Evolutionary conservation across 2,797 vertebrate species (phyloP).

Genomic region (Sarcoramphus papa): DNA sequence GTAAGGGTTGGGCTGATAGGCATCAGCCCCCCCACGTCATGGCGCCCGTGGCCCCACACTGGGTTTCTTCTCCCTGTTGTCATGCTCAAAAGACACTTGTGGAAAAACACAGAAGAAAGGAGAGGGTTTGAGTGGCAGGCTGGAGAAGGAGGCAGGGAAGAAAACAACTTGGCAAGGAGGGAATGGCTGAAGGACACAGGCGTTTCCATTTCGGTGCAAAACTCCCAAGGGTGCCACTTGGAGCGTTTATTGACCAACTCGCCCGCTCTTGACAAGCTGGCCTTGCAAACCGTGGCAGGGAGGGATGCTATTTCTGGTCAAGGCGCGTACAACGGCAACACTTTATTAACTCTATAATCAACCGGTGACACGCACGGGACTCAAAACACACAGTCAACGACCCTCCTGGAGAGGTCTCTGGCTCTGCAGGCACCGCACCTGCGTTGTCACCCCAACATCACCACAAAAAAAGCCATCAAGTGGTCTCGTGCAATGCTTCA

Average conservation of each 20-base stretch:
- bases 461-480: neutral
- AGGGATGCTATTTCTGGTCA: slow-evolving; percentile 1
- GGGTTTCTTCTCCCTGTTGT: neutral
- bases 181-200: slow-evolving; percentile 23
- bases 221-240: neutral
- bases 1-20: neutral
- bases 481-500: neutral
- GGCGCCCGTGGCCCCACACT: accelerated
- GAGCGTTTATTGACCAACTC: neutral
- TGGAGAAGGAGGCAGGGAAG: neutral
- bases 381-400: neutral
- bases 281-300: neutral
- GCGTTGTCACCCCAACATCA: neutral
- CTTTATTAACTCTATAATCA: slow-evolving; percentile 13
- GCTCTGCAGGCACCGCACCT: neutral
- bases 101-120: slow-evolving; percentile 39
- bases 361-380: neutral
- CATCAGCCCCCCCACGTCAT: neutral
- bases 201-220: neutral
- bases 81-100: neutral
- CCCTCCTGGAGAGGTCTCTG: neutral
- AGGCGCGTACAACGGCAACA: neutral
- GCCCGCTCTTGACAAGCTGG: neutral
- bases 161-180: slow-evolving; percentile 19
- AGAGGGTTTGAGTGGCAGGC: neutral